A percentile compares a stretch with the other conserved stretches of the same genome.
phyloP scores from a whole-genome alignment of 2,797 vertebrate species.

The Mormyrus hasselquistii region DNA sequence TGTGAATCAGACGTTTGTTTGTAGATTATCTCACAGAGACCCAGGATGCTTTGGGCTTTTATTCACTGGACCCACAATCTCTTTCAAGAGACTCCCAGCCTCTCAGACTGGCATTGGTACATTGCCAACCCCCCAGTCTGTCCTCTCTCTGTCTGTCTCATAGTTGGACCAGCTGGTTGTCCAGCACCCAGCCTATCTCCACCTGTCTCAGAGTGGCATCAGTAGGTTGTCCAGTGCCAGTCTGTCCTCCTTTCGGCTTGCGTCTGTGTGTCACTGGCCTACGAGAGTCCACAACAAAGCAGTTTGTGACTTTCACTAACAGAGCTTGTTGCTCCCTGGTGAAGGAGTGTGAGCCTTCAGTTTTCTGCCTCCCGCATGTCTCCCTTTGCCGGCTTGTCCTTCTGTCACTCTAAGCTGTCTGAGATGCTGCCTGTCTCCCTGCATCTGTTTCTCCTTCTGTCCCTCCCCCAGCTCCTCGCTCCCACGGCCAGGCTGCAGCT shows the following conservation, averaged over 20 bases:
- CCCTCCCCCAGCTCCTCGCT: neutral
- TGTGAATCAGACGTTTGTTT: neutral
- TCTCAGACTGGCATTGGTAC: neutral
- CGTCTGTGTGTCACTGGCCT: neutral
- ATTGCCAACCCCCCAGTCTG: neutral
- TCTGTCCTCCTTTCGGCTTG: neutral
- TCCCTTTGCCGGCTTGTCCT: neutral
- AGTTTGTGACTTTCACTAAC: neutral
- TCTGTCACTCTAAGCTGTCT: slow-evolving; percentile 9
- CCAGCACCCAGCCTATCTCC: neutral
- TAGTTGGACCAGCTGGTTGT: neutral
- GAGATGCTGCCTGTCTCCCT: neutral
- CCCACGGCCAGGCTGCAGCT: neutral
- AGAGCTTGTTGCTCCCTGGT: neutral
- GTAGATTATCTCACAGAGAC: neutral
- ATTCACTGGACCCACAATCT: neutral
- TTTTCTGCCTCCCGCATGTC: neutral
- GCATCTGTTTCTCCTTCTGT: slow-evolving; percentile 10
- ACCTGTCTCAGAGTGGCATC: neutral
- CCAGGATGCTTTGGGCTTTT: neutral
- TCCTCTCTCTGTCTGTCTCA: neutral
- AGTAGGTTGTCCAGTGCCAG: neutral
- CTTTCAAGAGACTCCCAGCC: neutral
- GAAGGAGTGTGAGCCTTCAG: neutral
- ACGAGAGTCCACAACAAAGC: neutral